Percentiles rank a stretch among this genome's conserved stretches.
phyloP scores from a whole-genome alignment of 2,113 vertebrate species.

The Delphinapterus leucas region DNA sequence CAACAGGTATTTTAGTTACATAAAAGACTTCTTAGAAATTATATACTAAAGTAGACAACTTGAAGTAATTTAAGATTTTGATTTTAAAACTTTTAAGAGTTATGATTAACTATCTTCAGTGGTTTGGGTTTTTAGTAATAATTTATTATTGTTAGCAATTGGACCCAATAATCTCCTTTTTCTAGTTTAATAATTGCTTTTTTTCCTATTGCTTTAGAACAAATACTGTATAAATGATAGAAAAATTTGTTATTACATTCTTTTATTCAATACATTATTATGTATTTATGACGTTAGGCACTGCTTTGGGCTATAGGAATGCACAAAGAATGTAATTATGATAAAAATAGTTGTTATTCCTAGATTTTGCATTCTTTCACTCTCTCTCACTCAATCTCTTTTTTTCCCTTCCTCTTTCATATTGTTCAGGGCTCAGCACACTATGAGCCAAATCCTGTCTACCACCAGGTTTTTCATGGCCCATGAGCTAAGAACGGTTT shows the following conservation, averaged over 20 bases:
- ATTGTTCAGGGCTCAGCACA: background rate
- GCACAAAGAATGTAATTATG: background rate
- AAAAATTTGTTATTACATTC: background rate
- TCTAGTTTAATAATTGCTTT: background rate
- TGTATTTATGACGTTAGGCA: background rate
- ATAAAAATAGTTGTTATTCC: background rate
- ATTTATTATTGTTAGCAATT: background rate
- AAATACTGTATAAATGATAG: background rate
- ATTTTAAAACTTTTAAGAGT: background rate
- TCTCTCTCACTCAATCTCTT: background rate
- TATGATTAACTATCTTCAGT: background rate
- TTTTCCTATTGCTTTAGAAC: background rate
- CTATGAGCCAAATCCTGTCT: background rate
- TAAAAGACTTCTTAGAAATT: background rate
- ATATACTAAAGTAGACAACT: background rate
- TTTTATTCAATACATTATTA: background rate
- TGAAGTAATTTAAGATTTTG: background rate
- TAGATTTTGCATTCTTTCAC: background rate
- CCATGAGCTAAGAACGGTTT: background rate
- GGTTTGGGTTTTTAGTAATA: background rate
- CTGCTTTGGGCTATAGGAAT: background rate
- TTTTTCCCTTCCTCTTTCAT: background rate
- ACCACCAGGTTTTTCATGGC: background rate
- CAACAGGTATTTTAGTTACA: background rate
- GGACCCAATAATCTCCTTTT: background rate